Evolutionary conservation across 2,113 vertebrate species (phyloP).

Genomic region (Arenaria interpres): DNA sequence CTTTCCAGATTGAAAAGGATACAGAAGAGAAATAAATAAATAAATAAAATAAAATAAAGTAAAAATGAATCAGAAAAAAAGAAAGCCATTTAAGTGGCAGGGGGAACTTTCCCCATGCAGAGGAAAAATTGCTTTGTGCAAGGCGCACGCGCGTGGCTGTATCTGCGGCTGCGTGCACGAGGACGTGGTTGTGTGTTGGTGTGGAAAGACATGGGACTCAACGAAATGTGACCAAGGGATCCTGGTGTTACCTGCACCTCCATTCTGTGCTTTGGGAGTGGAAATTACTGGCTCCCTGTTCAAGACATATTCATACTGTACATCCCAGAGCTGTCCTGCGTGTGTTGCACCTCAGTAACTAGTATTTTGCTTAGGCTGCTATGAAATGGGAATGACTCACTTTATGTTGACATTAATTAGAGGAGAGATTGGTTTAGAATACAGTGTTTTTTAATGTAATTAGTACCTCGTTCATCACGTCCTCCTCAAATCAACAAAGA

Average conservation of each 20-base stretch:
- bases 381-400: not conserved
- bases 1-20: constrained; percentile 90
- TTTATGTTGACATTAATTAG: constrained; percentile 30
- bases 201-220: not conserved
- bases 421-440: constrained; percentile 22
- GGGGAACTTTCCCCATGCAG: constrained; percentile 70
- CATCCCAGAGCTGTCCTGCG: not conserved
- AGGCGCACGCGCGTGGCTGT: rapidly evolving
- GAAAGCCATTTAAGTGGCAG: constrained; percentile 78
- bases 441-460: constrained; percentile 35
- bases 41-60: constrained; percentile 83
- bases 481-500: constrained; percentile 49
- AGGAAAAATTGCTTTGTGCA: constrained; percentile 69
- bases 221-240: not conserved
- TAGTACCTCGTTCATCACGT: constrained; percentile 46
- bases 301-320: not conserved
- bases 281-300: not conserved
- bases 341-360: not conserved
- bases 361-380: not conserved
- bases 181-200: not conserved
- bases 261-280: not conserved
- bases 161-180: not conserved
- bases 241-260: not conserved
- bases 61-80: constrained; percentile 78
- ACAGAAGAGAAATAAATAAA: constrained; percentile 92